Evolutionary conservation across 2,888 invertebrate genomes (phyloP), one percentile per base, ranked within the genome.

Genomic region (Xestia xanthographa): DNA sequence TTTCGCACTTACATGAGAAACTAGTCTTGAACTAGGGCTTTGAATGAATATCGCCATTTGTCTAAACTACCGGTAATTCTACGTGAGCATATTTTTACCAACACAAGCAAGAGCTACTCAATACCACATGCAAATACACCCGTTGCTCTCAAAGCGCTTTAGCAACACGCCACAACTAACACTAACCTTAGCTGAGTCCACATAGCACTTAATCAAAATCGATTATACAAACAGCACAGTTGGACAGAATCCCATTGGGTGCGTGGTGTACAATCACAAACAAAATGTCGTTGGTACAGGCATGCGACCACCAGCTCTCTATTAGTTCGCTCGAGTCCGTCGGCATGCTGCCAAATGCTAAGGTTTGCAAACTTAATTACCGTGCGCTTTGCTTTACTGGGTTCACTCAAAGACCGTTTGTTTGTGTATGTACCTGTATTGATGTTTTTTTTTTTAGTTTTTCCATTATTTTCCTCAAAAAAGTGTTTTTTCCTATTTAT

Each of bases 311-410:
- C 77, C 76, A 83, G 68, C 72, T 82, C 87, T 80, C 82, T 86
- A 80, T 81, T 82, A 83, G 78, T 83, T 72, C 82, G 75, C 73
- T 56, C 63, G 75, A 80, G 72, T 73, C 77, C 71, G 67, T 80
- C 84, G 92, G 90, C 91, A 87, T 66, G 72, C 77, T 87, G 91
- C 91, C 91, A 92, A 91, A 87, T 87, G 82, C 82, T 79, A 81
- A 87, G 84, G 87, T 87, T 91, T 85, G 84, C 82, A 82, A 90
- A 89, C 89, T 90, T 90, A 89, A 91, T 92, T 87, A 85, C 84
- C 85, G 67, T 80, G 20, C 43, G 79, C 58, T 75, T 78, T 82
- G 79, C 85, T 80, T 77, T 75, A 66, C 75, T 68, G 75, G 62
- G 41, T 79, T 84, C 70, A 75, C 66, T 72, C 74, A 75, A 79